Evolutionary conservation across 2,888 invertebrate genomes (phyloP).

Genomic region (Spicauda simplicius): DNA sequence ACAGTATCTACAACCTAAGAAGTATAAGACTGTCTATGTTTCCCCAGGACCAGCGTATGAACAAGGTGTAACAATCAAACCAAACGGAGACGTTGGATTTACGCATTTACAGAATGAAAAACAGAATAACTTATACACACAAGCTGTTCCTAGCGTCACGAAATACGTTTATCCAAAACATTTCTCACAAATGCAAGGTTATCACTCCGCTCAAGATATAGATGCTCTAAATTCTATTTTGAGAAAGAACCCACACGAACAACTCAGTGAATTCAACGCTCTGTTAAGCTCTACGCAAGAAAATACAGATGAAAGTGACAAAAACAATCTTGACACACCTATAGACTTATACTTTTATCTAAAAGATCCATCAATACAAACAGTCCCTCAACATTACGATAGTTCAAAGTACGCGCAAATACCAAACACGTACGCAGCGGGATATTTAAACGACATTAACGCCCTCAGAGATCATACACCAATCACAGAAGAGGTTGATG

Average conservation of each 20-base stretch:
- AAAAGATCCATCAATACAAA: conserved; percentile 56
- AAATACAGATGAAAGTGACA: conserved; percentile 50
- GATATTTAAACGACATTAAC: conserved; percentile 48
- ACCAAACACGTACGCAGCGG: conserved; percentile 56
- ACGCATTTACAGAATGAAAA: conserved; percentile 47
- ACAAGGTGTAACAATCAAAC: conserved; percentile 73
- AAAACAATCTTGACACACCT: conserved; percentile 54
- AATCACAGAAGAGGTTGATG: conserved; percentile 74
- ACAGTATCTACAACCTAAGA: conserved; percentile 57
- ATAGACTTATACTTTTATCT: conserved; percentile 70
- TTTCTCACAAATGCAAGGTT: conserved; percentile 62
- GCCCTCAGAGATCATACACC: conserved; percentile 68
- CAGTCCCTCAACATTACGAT: conserved; percentile 52
- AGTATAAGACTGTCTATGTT: conserved; percentile 58
- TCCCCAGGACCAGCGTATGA: conserved; percentile 63
- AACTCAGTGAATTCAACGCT: conserved; percentile 77
- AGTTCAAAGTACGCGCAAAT: conserved; percentile 51
- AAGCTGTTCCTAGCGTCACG: conserved; percentile 59
- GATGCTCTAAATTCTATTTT: conserved; percentile 74
- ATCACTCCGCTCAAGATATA: conserved; percentile 69
- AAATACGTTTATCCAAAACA: conserved; percentile 67
- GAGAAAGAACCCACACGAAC: conserved; percentile 76
- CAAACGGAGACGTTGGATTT: conserved; percentile 66
- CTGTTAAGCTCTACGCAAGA: conserved; percentile 60
- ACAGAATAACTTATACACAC: conserved; percentile 55